Conservation (phyloP, 1,140 invertebrate species). For the Aphelinus certus region DNA sequence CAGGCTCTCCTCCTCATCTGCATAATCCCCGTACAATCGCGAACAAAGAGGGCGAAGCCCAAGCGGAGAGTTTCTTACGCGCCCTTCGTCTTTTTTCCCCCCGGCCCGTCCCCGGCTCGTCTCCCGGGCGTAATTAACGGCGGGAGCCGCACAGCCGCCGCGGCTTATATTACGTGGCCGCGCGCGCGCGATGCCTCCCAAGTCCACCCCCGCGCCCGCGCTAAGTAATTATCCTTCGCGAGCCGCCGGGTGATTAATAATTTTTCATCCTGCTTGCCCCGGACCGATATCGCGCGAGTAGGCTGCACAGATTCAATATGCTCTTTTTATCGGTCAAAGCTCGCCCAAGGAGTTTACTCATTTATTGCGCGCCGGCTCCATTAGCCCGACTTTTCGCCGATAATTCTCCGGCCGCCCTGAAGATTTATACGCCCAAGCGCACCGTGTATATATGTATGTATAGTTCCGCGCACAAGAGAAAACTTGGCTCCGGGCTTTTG, state of each 20-base stretch:
- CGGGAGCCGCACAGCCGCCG: background rate
- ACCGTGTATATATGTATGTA: too few relatives aligned
- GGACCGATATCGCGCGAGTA: background rate
- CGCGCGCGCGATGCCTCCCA: slow-evolving; percentile 12
- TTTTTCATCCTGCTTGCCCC: slow-evolving; percentile 23
- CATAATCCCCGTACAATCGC: slow-evolving; percentile 61
- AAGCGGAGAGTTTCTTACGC: slow-evolving; percentile 30
- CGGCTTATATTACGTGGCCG: slow-evolving; percentile 15
- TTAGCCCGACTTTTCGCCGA: slow-evolving; percentile 4
- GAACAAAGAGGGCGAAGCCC: slow-evolving; percentile 41
- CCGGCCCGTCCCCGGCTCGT: background rate
- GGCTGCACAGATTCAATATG: slow-evolving; percentile 17
- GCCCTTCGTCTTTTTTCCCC: slow-evolving; percentile 1
- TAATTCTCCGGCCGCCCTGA: background rate
- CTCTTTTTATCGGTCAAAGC: slow-evolving; percentile 16
- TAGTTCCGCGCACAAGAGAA: too few relatives aligned
- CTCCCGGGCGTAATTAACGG: slow-evolving; percentile 30
- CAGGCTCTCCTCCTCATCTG: slow-evolving; percentile 46
- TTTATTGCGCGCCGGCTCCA: slow-evolving; percentile 26
- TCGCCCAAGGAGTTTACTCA: slow-evolving; percentile 7
- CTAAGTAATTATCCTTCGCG: slow-evolving; percentile 25
- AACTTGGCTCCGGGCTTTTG: too few relatives aligned
- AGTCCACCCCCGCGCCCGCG: too few relatives aligned
- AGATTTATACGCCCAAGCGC: too few relatives aligned
- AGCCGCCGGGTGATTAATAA: slow-evolving; percentile 17